These are phyloP conservation scores for Collichthys lucidus DNA, from an alignment of 2,113 vertebrate genomes.

Conservation along the genomic window DNA sequence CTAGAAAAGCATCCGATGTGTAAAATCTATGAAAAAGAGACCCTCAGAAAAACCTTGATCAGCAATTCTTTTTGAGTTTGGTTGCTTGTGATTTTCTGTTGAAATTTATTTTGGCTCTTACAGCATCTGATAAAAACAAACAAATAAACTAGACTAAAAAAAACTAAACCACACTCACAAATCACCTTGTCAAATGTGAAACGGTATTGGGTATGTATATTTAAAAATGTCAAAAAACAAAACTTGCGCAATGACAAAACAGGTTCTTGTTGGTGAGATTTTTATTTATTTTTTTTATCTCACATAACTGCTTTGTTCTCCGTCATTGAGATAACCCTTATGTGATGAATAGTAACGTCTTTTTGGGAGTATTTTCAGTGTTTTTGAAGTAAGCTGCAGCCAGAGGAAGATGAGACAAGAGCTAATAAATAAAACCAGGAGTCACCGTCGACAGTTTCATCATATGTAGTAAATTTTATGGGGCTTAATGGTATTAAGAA, in stretches of 20 bases:
- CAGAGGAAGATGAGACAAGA: constrained; percentile 47
- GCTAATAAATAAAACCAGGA: constrained; percentile 44
- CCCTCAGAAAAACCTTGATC: background rate
- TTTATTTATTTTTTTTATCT: constrained; percentile 16
- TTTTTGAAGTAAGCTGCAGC: constrained; percentile 26
- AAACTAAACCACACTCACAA: background rate
- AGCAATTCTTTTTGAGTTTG: constrained; percentile 15
- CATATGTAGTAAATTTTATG: constrained; percentile 41
- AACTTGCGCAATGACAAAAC: constrained; percentile 3
- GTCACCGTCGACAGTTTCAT: constrained; percentile 46
- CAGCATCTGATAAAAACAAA: constrained; percentile 13
- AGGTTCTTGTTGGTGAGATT: constrained; percentile 17
- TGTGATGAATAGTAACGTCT: constrained; percentile 28
- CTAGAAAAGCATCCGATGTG: background rate
- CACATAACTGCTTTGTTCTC: constrained; percentile 21
- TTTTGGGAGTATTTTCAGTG: constrained; percentile 15
- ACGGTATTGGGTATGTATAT: constrained; percentile 5
- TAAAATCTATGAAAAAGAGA: constrained; percentile 6
- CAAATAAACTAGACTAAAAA: background rate
- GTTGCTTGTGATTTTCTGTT: background rate
- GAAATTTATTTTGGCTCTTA: constrained; percentile 7
- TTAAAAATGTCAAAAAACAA: constrained; percentile 24
- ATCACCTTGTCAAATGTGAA: constrained; percentile 38
- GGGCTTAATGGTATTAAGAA: constrained; percentile 55
- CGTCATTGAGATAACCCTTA: constrained; percentile 28